Evolutionary conservation across 2,113 vertebrate genomes (phyloP).

Genomic region (Chionis minor): DNA sequence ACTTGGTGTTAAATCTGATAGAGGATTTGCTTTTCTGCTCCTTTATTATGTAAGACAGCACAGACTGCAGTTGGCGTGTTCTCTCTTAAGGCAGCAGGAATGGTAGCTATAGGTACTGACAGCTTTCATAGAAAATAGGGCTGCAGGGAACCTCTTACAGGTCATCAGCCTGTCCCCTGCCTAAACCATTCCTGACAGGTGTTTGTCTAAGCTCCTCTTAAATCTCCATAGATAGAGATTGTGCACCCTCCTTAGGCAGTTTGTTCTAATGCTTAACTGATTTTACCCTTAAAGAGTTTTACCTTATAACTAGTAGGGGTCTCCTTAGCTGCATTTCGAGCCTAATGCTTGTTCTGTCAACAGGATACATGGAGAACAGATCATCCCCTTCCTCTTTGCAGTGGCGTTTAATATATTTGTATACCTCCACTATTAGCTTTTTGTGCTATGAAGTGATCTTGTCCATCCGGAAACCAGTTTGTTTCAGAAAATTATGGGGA

Average conservation of each 20-base stretch:
- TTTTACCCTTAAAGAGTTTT: not conserved
- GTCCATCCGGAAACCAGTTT: not conserved
- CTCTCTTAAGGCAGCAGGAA: not conserved
- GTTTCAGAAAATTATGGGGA: not conserved
- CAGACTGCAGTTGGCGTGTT: rapidly evolving
- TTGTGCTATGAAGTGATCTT: not conserved
- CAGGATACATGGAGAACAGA: not conserved
- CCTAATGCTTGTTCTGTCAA: not conserved
- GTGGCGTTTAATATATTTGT: not conserved
- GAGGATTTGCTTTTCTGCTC: not conserved
- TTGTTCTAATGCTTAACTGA: not conserved
- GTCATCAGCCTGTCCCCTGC: not conserved
- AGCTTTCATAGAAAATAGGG: not conserved
- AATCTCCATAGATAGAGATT: not conserved
- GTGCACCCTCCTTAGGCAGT: not conserved
- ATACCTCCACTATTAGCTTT: not conserved
- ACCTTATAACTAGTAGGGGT: not conserved
- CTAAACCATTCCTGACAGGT: not conserved
- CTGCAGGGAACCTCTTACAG: not conserved
- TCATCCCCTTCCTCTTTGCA: not conserved
- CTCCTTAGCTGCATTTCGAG: not conserved
- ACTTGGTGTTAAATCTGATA: not conserved
- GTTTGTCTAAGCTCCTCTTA: not conserved
- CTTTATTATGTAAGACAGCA: not conserved
- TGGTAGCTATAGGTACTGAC: not conserved